A percentile compares a stretch with the other conserved stretches of the same genome.
Conservation (phyloP, 2,113 vertebrate species). For the Tragelaphus imberbis region DNA sequence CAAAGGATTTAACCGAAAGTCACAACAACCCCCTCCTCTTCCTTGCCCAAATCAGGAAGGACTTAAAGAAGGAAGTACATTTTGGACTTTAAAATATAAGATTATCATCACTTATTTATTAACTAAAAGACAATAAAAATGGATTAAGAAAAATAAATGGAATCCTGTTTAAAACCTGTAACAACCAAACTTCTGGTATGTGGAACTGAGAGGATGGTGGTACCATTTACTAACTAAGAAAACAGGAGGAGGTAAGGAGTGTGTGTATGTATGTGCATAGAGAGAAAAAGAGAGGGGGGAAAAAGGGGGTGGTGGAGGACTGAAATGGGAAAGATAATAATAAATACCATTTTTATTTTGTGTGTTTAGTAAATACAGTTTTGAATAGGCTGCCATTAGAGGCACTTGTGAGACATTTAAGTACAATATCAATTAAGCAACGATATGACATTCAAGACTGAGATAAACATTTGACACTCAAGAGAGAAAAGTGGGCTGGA, state of each 20-base stretch:
- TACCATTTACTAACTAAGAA: not conserved
- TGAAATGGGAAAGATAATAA: not conserved
- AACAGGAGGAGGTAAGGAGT: not conserved
- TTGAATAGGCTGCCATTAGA: not conserved
- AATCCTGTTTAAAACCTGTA: not conserved
- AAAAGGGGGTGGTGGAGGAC: not conserved
- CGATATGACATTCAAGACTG: not conserved
- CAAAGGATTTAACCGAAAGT: not conserved
- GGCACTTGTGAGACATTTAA: not conserved
- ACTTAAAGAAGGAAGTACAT: not conserved
- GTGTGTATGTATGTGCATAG: not conserved
- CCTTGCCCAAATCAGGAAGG: not conserved
- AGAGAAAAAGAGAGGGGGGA: not conserved
- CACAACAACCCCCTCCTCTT: not conserved
- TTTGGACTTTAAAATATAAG: not conserved
- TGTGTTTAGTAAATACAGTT: not conserved
- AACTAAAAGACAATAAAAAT: not conserved
- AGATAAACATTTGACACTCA: not conserved
- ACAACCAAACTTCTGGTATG: not conserved
- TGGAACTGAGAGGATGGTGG: not conserved
- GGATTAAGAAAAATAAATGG: not conserved
- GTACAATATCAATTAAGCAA: not conserved
- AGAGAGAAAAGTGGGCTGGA: not conserved
- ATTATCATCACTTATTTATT: not conserved
- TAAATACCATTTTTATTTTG: not conserved